Evolutionary conservation across 2,797 vertebrate species (phyloP).

Genomic region (Crossoptilon crossoptilon): DNA sequence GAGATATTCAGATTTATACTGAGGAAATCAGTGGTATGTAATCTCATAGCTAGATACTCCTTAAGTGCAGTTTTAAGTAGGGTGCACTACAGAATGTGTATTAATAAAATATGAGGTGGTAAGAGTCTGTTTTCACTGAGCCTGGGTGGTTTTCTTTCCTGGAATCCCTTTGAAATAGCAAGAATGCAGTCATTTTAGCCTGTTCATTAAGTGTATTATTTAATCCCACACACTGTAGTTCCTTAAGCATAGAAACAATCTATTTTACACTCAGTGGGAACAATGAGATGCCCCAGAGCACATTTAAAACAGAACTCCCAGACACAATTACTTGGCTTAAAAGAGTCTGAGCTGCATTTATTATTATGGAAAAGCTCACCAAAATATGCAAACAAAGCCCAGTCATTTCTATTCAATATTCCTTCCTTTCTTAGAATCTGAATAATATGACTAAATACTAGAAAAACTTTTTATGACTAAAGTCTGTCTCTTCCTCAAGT

Average conservation of each 20-base stretch:
- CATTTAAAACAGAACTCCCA: slow-evolving; percentile 50
- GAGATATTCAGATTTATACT: slow-evolving; percentile 26
- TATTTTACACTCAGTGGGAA: slow-evolving; percentile 51
- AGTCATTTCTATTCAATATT: neutral
- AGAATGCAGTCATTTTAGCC: slow-evolving; percentile 43
- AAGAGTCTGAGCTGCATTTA: slow-evolving; percentile 24
- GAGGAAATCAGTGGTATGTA: neutral
- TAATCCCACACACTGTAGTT: slow-evolving; percentile 46
- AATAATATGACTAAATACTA: neutral
- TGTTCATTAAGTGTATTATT: slow-evolving; percentile 59
- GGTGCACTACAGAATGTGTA: neutral
- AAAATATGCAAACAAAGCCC: slow-evolving; percentile 30
- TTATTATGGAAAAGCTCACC: slow-evolving; percentile 33
- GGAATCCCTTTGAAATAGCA: slow-evolving; percentile 57
- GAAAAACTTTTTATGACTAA: neutral
- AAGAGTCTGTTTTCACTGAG: slow-evolving; percentile 43
- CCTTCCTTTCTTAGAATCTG: neutral
- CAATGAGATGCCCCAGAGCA: slow-evolving; percentile 49
- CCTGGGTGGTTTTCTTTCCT: slow-evolving; percentile 59
- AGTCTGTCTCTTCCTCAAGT: neutral
- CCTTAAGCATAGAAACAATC: slow-evolving; percentile 44
- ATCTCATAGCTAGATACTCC: neutral
- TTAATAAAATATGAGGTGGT: slow-evolving; percentile 60
- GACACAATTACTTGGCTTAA: slow-evolving; percentile 54
- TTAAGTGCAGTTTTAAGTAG: slow-evolving; percentile 35